Evolutionary conservation across 2,888 invertebrate species (phyloP).

Genomic region (Lapara coniferarum): DNA sequence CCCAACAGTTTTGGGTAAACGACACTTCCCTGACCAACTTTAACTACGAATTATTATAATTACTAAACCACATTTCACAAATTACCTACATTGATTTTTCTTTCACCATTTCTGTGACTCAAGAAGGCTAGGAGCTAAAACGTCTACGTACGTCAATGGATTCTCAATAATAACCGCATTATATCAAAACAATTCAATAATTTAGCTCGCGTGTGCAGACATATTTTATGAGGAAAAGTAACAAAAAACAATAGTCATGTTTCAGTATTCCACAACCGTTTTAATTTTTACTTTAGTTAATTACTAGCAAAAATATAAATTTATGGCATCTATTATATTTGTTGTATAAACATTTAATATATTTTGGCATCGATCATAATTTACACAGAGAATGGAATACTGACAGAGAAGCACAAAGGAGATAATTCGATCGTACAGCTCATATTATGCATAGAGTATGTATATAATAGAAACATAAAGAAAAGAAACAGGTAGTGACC

Average conservation of each 20-base stretch:
- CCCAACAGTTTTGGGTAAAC: too few relatives aligned
- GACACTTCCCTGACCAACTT: too few relatives aligned
- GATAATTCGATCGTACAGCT: too few relatives aligned
- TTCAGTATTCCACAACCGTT: background rate
- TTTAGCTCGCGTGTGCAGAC: slow-evolving; percentile 13
- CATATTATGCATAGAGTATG: too few relatives aligned
- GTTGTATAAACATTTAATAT: too few relatives aligned
- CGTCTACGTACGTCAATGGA: slow-evolving; percentile 23
- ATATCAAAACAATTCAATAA: slow-evolving; percentile 23
- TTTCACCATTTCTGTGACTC: slow-evolving; percentile 7
- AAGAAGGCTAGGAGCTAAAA: slow-evolving; percentile 6
- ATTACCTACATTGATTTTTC: slow-evolving; percentile 1
- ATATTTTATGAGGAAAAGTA: slow-evolving; percentile 21
- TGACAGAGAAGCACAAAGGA: too few relatives aligned
- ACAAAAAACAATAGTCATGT: background rate
- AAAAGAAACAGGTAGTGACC: background rate
- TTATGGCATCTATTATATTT: too few relatives aligned
- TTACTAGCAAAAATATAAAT: too few relatives aligned
- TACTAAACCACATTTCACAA: background rate
- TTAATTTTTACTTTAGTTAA: too few relatives aligned
- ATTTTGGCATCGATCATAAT: too few relatives aligned
- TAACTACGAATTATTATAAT: background rate
- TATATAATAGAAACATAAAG: background rate
- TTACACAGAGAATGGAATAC: too few relatives aligned
- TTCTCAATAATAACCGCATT: slow-evolving; percentile 24